Evolutionary conservation across 2,113 vertebrate genomes (phyloP).

Genomic region (Brachyhypopomus gauderio): DNA sequence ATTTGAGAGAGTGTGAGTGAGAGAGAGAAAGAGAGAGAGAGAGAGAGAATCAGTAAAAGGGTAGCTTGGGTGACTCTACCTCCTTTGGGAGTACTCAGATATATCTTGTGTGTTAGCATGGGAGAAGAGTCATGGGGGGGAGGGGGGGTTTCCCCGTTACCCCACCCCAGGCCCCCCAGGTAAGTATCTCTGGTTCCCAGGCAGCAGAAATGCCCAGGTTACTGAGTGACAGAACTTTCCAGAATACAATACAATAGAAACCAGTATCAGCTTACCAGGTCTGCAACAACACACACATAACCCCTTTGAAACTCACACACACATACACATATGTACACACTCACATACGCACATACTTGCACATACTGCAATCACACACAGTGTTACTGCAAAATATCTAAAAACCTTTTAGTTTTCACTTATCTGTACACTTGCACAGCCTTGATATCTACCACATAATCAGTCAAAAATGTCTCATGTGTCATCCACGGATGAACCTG

Average conservation of each 20-base stretch:
- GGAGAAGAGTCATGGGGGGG: slow-evolving; percentile 65
- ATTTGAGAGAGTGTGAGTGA: not conserved
- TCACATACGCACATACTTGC: slow-evolving; percentile 43
- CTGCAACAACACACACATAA: slow-evolving; percentile 33
- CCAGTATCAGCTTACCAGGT: slow-evolving; percentile 47
- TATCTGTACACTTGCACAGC: too few relatives aligned
- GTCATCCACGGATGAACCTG: not conserved
- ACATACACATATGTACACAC: slow-evolving; percentile 43
- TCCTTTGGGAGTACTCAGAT: slow-evolving; percentile 47
- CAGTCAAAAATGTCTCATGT: not conserved
- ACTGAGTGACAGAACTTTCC: slow-evolving; percentile 52
- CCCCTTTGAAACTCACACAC: slow-evolving; percentile 18
- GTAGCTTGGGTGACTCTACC: slow-evolving; percentile 18
- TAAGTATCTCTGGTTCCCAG: slow-evolving; percentile 68
- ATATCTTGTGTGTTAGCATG: slow-evolving; percentile 27
- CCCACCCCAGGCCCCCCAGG: not conserved
- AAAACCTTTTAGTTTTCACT: too few relatives aligned
- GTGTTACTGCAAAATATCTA: not conserved
- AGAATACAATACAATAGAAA: slow-evolving; percentile 54
- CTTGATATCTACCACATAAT: not conserved
- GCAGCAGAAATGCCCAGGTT: slow-evolving; percentile 70
- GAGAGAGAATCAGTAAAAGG: slow-evolving; percentile 4
- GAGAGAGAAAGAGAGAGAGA: slow-evolving; percentile 30
- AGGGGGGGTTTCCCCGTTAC: slow-evolving; percentile 49
- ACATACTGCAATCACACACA: slow-evolving; percentile 11